These are phyloP conservation scores for Periophthalmus modestus DNA, from an alignment of 2,113 vertebrate genomes.

Conservation along the genomic window DNA sequence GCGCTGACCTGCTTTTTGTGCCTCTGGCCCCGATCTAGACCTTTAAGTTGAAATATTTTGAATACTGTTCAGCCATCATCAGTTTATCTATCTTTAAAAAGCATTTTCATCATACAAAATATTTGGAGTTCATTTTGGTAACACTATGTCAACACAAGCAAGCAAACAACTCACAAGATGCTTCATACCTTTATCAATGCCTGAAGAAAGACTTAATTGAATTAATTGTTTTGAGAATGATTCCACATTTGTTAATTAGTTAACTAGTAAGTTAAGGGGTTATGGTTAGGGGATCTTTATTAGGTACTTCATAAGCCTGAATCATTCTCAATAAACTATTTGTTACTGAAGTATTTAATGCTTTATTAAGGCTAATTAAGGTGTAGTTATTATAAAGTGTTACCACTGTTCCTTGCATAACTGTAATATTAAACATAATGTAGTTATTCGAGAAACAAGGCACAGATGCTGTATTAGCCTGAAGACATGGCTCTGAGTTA, in stretches of 20 bases:
- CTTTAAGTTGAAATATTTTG: conserved; percentile 45
- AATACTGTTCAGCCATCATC: conserved; percentile 23
- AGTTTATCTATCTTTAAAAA: conserved; percentile 54
- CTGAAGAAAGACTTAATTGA: no score
- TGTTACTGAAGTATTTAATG: no score
- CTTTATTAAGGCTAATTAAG: no score
- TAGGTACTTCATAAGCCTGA: no score
- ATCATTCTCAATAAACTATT: no score
- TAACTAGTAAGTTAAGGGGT: no score
- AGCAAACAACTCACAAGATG: no score
- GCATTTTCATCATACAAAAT: conserved; percentile 7
- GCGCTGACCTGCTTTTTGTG: conserved; percentile 62
- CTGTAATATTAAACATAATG: conserved; percentile 51
- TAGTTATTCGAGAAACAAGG: conserved; percentile 37
- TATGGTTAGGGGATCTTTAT: no score
- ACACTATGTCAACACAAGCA: no score
- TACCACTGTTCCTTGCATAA: conserved; percentile 70
- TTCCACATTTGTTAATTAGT: no score
- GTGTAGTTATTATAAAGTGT: conserved; percentile 24
- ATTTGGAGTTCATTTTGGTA: neutral
- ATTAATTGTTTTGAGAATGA: no score
- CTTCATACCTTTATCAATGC: no score
- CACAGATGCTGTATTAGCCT: conserved; percentile 71
- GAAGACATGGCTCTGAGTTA: conserved; percentile 64
- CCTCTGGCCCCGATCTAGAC: conserved; percentile 44